Base-by-base conservation (phyloP, 2,797 vertebrate species). In the Delichon dasypus region DNA sequence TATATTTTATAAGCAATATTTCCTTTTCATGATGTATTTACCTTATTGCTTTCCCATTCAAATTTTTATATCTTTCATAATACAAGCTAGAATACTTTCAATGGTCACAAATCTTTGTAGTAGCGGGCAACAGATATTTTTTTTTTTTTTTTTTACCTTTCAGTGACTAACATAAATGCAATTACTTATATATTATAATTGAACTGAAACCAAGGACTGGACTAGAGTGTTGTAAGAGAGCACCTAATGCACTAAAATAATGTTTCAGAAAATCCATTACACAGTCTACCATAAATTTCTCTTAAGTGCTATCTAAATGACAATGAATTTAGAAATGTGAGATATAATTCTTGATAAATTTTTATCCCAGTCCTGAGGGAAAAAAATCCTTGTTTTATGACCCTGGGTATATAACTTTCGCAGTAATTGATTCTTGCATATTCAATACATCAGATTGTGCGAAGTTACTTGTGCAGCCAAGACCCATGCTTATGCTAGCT, bases 311-410 rank as follows among this genome's bases (percentile, higher is more conserved):
- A 13, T 74, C 34, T 94, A 81, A 68, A 85, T 45, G 13, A 40
- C 32, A 70, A 61, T 45, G 12, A 77, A 55, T 77, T 77, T 89
- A 94, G 55, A 90, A 70, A 85, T 36, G 29, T 87, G 44, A 80
- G 18, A n/a, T 95, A 83, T 76, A 77, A 90, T 95, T 84, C 12
- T 14, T 91, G 47, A 16, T 88, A 66, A 85, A 40, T 87, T 94
- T 80, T 84, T 34, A 71, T 85, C 76, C 32, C 50, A 66, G 20
- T 13, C 21, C 51, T 86, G 26, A 76, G 44, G 44, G 83, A 23
- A 23, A 93, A 93, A 92, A 88, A 85, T 23, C 19, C 7, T 11
- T 61, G 45, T 68, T 60, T 82, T 51, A 48, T 93, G 45, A 87
- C 25, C 4, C 25, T 82, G 34, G 27, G 12, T 89, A 93, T 74